These are phyloP conservation scores for Littorina saxatilis DNA, from an alignment of 1,140 invertebrate species.

Conservation along the genomic window DNA sequence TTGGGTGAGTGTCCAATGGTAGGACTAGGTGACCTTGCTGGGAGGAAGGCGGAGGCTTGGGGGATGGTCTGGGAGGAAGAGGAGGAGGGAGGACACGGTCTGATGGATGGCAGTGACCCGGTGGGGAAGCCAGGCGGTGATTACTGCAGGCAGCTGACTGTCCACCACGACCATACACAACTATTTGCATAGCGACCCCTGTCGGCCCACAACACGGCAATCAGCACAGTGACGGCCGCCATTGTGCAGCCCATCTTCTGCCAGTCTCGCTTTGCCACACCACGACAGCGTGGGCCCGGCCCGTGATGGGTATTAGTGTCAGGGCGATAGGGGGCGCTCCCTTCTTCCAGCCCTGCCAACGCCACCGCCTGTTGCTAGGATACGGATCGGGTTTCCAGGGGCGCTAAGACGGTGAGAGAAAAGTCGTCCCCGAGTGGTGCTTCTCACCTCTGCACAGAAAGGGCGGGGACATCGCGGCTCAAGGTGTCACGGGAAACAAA, in stretches of 20 bases:
- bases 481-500: constrained; percentile 24
- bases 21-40: too few species aligned
- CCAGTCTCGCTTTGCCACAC: constrained; percentile 7
- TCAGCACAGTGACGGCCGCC: constrained; percentile 13
- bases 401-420: neutral
- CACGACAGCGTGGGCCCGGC: constrained; percentile 26
- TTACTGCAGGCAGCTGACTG: too few species aligned
- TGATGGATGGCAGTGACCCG: constrained; percentile 28
- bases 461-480: constrained; percentile 1
- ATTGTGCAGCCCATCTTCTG: constrained; percentile 8
- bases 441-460: neutral
- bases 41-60: too few species aligned
- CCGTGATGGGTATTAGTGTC: constrained; percentile 34
- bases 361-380: constrained; percentile 11
- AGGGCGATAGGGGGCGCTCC: neutral
- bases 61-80: too few species aligned
- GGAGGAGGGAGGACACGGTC: neutral
- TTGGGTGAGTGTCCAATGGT: too few species aligned
- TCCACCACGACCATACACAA: too few species aligned
- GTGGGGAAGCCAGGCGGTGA: too few species aligned
- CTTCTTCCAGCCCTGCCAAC: constrained; percentile 3
- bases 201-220: constrained; percentile 16
- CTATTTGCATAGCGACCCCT: constrained; percentile 28
- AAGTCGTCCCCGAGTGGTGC: neutral
- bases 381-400: neutral